A percentile compares a stretch with the other conserved stretches of the same genome.
Evolutionary conservation across 2,113 vertebrate species (phyloP).

Genomic region (Zosterops japonicus): DNA sequence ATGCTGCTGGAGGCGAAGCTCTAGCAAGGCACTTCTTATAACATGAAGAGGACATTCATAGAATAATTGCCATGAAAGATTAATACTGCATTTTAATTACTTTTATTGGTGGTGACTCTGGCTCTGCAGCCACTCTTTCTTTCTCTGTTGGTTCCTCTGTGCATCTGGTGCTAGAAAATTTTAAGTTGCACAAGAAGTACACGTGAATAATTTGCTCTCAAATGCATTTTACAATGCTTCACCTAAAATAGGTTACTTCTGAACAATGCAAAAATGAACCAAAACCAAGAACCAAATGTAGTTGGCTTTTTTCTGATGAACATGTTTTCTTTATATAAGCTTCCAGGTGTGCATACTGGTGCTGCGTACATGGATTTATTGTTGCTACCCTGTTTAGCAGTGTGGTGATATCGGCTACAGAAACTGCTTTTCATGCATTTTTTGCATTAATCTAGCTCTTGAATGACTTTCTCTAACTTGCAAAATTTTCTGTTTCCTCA

Average conservation of each 20-base stretch:
- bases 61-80: not conserved
- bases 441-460: not conserved
- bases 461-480: not conserved
- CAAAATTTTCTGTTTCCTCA: not conserved
- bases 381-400: not conserved
- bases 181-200: not conserved
- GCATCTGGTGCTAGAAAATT: not conserved
- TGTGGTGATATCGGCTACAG: fast-evolving
- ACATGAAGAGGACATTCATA: not conserved
- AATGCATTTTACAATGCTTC: not conserved
- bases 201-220: not conserved
- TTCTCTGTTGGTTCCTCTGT: not conserved
- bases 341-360: not conserved
- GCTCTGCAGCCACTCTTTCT: not conserved
- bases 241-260: not conserved
- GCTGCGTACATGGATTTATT: not conserved
- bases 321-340: not conserved
- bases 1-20: not conserved
- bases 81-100: not conserved
- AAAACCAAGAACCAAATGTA: not conserved
- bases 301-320: not conserved
- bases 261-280: not conserved
- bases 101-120: not conserved
- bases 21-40: not conserved
- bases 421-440: not conserved